Evolutionary conservation across 2,888 invertebrate species (phyloP).

Genomic region (Eurois occulta): DNA sequence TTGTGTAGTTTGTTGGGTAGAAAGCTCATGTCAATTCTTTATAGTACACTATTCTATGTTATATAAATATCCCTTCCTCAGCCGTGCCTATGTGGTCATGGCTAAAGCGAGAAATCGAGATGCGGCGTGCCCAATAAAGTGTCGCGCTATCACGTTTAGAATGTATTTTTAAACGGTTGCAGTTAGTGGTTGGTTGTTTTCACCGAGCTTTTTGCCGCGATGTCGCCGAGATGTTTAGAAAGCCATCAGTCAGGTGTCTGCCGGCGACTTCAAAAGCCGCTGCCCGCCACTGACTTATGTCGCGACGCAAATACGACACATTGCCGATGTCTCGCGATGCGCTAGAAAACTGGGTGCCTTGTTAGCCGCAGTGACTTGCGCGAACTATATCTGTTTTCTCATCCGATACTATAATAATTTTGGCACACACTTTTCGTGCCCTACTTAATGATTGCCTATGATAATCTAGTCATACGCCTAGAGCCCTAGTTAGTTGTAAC

Average conservation of each 20-base stretch:
- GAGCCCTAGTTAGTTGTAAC: conserved; percentile 17
- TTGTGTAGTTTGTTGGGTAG: conserved; percentile 16
- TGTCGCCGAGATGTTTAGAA: conserved; percentile 86
- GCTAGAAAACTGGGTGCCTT: conserved; percentile 63
- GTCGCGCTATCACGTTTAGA: conserved; percentile 72
- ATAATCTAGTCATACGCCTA: conserved; percentile 5
- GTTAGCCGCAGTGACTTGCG: conserved; percentile 67
- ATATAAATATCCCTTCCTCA: conserved; percentile 58
- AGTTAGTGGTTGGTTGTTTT: conserved; percentile 85
- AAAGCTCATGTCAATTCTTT: conserved; percentile 37
- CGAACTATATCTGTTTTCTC: conserved; percentile 49
- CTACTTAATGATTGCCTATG: conserved; percentile 6
- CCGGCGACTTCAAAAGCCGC: conserved; percentile 83
- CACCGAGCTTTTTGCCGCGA: conserved; percentile 85
- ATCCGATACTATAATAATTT: conserved; percentile 26
- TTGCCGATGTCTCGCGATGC: conserved; percentile 47
- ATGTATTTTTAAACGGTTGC: conserved; percentile 84
- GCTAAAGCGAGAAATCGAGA: conserved; percentile 70
- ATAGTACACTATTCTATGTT: conserved; percentile 38
- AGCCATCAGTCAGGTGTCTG: conserved; percentile 87
- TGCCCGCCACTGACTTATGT: conserved; percentile 75
- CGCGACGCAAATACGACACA: conserved; percentile 73
- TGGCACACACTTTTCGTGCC: conserved; percentile 20
- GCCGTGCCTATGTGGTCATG: conserved; percentile 62
- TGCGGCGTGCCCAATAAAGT: conserved; percentile 72